phyloP scores from a whole-genome alignment of 2,113 vertebrate genomes.

The Nyctereutes procyonoides region DNA sequence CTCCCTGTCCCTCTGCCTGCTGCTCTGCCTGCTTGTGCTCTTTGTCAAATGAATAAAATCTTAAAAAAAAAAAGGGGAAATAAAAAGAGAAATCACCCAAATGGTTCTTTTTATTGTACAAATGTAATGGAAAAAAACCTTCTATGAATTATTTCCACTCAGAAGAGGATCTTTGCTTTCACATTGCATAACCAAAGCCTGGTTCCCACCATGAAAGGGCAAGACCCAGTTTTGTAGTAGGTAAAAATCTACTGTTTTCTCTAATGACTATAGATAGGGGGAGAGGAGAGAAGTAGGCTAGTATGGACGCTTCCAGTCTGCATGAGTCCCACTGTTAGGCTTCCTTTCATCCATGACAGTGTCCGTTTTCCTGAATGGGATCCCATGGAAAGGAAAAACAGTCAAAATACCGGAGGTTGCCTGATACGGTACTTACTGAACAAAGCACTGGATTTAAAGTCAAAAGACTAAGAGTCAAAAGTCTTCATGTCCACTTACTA shows the following conservation, averaged over 20 bases:
- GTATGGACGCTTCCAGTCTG: background rate
- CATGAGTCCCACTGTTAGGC: background rate
- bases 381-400: background rate
- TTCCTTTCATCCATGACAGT: background rate
- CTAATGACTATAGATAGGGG: background rate
- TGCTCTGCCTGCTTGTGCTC: no score
- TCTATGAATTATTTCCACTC: constrained; percentile 17
- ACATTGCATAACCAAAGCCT: background rate
- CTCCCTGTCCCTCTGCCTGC: no score
- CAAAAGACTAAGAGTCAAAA: background rate
- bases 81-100: background rate
- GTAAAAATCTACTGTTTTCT: background rate
- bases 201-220: background rate
- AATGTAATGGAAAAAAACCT: background rate
- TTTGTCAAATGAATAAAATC: no score
- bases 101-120: background rate
- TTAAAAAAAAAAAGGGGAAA: no score
- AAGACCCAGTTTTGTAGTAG: background rate
- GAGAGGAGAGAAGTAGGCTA: background rate
- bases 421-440: background rate
- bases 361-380: background rate
- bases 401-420: background rate
- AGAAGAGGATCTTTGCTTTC: background rate
- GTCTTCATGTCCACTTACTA: background rate
- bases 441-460: constrained; percentile 19